These are phyloP conservation scores for Megaptera novaeangliae DNA, from an alignment of 2,113 vertebrate species.

Conservation along the genomic window DNA sequence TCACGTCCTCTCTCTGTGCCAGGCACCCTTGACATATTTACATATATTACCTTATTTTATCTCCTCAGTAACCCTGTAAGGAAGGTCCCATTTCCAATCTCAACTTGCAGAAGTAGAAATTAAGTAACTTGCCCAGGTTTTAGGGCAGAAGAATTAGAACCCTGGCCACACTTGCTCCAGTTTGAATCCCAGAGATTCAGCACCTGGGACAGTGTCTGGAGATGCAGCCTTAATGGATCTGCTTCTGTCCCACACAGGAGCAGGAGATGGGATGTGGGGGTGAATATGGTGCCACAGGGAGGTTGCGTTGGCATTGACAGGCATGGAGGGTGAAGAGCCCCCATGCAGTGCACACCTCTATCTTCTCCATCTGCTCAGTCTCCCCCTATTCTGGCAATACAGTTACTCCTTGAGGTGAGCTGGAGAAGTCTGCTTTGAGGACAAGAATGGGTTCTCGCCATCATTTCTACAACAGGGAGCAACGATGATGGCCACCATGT, in stretches of 20 bases:
- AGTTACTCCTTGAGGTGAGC: not conserved
- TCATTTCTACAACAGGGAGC: not conserved
- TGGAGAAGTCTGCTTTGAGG: not conserved
- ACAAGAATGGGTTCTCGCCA: not conserved
- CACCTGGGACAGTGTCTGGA: not conserved
- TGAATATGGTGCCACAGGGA: not conserved
- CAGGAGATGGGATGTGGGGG: accelerated
- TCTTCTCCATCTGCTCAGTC: not conserved
- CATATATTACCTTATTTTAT: not conserved
- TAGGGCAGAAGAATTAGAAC: not conserved
- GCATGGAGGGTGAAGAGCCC: not conserved
- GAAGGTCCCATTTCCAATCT: not conserved
- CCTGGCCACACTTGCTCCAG: not conserved
- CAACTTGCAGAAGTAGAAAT: not conserved
- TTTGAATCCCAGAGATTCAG: not conserved
- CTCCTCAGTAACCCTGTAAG: not conserved
- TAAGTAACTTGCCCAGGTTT: not conserved
- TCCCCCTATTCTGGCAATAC: not conserved
- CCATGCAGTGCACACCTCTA: accelerated
- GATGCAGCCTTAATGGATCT: too few relatives aligned
- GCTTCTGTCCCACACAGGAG: not conserved
- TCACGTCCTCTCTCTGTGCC: not conserved
- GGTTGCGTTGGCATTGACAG: too few relatives aligned
- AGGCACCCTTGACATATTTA: not conserved
- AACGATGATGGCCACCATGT: too few relatives aligned